phyloP scores from a whole-genome alignment of 2,888 invertebrate genomes.

The Deladenus siricidicola region DNA sequence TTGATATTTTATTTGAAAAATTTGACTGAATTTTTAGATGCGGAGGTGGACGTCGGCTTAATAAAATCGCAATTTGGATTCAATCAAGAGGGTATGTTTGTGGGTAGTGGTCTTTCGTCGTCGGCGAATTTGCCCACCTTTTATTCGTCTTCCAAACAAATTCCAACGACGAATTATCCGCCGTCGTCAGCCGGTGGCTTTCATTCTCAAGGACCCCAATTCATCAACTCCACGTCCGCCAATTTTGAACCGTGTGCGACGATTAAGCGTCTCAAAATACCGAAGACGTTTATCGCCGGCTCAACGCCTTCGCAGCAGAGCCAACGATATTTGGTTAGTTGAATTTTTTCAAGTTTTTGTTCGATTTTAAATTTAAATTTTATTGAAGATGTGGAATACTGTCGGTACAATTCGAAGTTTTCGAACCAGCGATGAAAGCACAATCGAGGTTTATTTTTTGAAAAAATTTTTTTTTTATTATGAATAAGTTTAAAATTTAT shows the following conservation, averaged over 20 bases:
- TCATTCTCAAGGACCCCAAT: too few relatives aligned
- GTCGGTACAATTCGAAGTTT: constrained; percentile 15
- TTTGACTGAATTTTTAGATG: neutral
- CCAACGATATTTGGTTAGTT: constrained; percentile 18
- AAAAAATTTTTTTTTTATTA: neutral
- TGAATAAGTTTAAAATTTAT: neutral
- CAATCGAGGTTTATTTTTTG: constrained; percentile 11
- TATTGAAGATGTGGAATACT: constrained; percentile 14
- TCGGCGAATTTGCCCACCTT: neutral
- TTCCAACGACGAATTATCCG: neutral
- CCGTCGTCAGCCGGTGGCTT: neutral
- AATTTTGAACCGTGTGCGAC: constrained; percentile 7
- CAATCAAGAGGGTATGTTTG: constrained; percentile 2
- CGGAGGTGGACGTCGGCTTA: constrained; percentile 12
- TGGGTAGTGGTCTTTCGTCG: neutral
- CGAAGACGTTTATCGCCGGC: constrained; percentile 80
- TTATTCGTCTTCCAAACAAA: too few relatives aligned
- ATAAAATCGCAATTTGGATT: constrained; percentile 18
- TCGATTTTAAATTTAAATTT: neutral
- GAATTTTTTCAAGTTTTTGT: neutral
- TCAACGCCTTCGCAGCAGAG: constrained; percentile 75
- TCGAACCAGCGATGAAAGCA: constrained; percentile 2
- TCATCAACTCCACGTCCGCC: neutral
- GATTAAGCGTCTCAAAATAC: constrained; percentile 54
- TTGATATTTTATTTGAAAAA: too few relatives aligned